Base-by-base conservation (phyloP, 2,797 vertebrate species). In the Myotis pilosus region DNA sequence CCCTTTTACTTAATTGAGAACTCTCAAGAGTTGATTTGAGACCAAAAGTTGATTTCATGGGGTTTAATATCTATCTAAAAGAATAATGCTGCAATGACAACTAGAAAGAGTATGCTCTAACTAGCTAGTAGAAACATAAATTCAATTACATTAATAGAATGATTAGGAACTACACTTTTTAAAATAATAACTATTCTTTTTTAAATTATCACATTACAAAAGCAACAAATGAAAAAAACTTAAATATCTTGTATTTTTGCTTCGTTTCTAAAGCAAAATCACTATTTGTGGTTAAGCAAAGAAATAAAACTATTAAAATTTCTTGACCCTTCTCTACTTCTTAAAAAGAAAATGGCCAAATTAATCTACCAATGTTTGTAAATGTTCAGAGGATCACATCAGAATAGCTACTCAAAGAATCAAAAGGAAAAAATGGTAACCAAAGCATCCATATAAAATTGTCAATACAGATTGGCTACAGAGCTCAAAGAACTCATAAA, bases 221-320 rank as follows among this genome's bases (percentile, higher is more conserved):
- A 69, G n/a, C 20, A 96, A 72, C 41, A 95, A 91, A 78, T 76
- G 20, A 92, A 80, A 87, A 86, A 75, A 44, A 60, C 64, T 23
- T 71, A 88, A 91, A 44, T 7, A 60, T 38, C 76, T 69, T 74
- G 17, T 71, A 96, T 72, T 96, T 89, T 88, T 80, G 23, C 55
- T 95, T 92, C 93, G 84, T 87, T 92, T 96, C 87, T 92, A 89
- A 89, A 81, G 71, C 66, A 96, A 96, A 94, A 84, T 83, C 38
- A 72, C n/a, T 91, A 79, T 89, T 83, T 95, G 80, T 76, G 91
- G 33, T 85, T 55, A 94, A 84, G n/a, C 80, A 84, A 91, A 94
- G 10, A 83, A 92, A 91, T 51, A 74, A 83, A 89, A 91, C 51
- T 95, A 94, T 69, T 82, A 92, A 90, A 96, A 87, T 91, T 66